Evolutionary conservation across 2,113 vertebrate genomes (phyloP), one percentile per base, ranked within the genome.

Genomic region (Callaeas wilsoni): DNA sequence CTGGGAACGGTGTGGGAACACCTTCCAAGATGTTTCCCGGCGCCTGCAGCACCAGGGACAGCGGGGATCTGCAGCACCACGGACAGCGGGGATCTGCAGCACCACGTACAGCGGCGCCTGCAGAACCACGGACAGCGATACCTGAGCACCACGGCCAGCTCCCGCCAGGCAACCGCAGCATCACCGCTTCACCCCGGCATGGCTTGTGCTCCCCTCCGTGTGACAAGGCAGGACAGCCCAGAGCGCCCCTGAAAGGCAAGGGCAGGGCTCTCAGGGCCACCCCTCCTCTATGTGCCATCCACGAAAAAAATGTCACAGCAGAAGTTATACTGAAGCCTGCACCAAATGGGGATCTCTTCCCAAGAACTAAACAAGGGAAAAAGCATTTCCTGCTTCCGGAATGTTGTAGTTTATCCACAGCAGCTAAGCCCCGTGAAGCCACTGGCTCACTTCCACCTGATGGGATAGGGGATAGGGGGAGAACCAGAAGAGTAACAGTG

Each of bases 121-220:
- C 76, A 65, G 74, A 11, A 92, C 89, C 84, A 18, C 10, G 86
- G 93, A 92, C 68, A 81, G 87, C 26, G 9, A 15, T n/a, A 47
- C 12, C 73, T n/a, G n/a, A 52, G 50, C 22, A 8, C 83, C 88
- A 19, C 11, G 84, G 93, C 90, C 59, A 85, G 88, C 15, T 4
- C 18, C 64, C 18, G 6, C 17, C 49, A 1, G 18, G 14, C 8
- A 5, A 0, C 17, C 1, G 3, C 68, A 3, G 15, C 5, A 17
- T 3, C 29, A 0, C 7, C 0, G 29, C 16, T 9, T 7, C 50
- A 1, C 5, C 35, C 27, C 6, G 1, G 16, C 3, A 0, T 3
- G 33, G 10, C 25, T 8, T 0, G 29, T 7, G 74, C 25, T 21
- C 37, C 29, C 11, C 29, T 1, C 8, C 3, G 1, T 8, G 62